Percentiles rank a stretch among this genome's conserved stretches.
These are phyloP conservation scores for Scophthalmus maximus DNA, from an alignment of 2,113 vertebrate genomes.

Conservation along the genomic window DNA sequence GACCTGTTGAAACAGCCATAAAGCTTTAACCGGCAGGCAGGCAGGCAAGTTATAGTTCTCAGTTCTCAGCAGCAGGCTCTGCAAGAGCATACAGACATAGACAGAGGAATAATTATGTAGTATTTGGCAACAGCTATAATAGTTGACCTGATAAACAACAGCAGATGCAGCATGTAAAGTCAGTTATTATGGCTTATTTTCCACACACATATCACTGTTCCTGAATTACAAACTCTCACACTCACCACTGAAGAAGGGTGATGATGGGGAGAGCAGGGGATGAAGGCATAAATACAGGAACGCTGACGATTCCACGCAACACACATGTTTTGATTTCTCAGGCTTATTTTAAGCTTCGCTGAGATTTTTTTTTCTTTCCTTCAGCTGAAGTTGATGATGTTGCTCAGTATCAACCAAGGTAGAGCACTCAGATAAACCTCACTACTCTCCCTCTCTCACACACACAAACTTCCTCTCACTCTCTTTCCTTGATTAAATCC, in stretches of 20 bases:
- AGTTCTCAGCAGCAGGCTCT: too few relatives aligned
- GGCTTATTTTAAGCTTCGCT: conserved; percentile 14
- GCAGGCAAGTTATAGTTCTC: too few relatives aligned
- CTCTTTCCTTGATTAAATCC: conserved; percentile 70
- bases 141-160: conserved; percentile 19
- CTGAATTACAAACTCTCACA: conserved; percentile 5
- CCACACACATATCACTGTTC: conserved; percentile 20
- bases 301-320: conserved; percentile 9
- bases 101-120: too few relatives aligned
- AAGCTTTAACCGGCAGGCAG: too few relatives aligned
- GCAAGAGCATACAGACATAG: too few relatives aligned
- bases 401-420: conserved; percentile 9
- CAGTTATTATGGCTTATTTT: conserved; percentile 52
- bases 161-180: conserved; percentile 36
- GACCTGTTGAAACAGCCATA: too few relatives aligned
- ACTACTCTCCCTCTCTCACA: background rate
- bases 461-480: conserved; percentile 36
- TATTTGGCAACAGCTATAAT: background rate
- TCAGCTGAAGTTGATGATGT: conserved; percentile 8
- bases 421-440: conserved; percentile 25
- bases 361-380: background rate
- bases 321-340: conserved; percentile 15
- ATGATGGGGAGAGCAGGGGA: background rate
- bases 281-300: conserved; percentile 21
- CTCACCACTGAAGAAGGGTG: conserved; percentile 5